Evolutionary conservation across 35 echinoderm and acorn worm species (phyloP).

Genomic region (Apostichopus japonicus): DNA sequence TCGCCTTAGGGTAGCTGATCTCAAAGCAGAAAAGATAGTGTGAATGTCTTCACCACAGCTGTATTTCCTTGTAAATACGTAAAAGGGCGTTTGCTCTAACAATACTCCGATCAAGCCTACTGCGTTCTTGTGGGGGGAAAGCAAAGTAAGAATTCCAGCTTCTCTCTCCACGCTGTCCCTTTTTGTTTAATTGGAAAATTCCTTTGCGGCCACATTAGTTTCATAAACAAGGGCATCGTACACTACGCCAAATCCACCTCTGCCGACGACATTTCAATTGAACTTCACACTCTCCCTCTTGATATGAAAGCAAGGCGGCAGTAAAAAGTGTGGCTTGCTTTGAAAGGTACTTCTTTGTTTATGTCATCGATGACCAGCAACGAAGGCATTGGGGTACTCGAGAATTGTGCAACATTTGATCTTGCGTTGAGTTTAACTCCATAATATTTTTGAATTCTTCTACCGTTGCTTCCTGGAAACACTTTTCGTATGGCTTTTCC

Average conservation of each 20-base stretch:
- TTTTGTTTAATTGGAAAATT: background rate
- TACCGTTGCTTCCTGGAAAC: background rate
- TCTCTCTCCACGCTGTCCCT: conserved; percentile 19
- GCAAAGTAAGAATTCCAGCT: background rate
- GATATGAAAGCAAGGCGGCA: background rate
- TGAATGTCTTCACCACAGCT: background rate
- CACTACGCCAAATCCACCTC: conserved; percentile 1
- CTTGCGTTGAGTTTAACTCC: background rate
- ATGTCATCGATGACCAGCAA: background rate
- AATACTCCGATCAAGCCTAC: background rate
- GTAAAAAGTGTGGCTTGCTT: background rate
- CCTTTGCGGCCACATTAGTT: background rate
- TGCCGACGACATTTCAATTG: background rate
- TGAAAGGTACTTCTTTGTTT: background rate
- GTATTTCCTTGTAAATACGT: conserved; percentile 9
- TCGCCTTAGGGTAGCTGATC: background rate
- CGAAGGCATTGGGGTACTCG: background rate
- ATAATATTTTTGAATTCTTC: conserved; percentile 1
- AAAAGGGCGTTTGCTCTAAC: conserved; percentile 1
- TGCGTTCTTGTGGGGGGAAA: background rate
- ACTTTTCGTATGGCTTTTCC: background rate
- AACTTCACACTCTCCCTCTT: background rate
- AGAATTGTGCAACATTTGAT: background rate
- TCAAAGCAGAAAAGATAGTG: conserved; percentile 13
- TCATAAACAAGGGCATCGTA: background rate